Evolutionary conservation across 2,888 invertebrate species (phyloP).

Genomic region (Papilio gigon): DNA sequence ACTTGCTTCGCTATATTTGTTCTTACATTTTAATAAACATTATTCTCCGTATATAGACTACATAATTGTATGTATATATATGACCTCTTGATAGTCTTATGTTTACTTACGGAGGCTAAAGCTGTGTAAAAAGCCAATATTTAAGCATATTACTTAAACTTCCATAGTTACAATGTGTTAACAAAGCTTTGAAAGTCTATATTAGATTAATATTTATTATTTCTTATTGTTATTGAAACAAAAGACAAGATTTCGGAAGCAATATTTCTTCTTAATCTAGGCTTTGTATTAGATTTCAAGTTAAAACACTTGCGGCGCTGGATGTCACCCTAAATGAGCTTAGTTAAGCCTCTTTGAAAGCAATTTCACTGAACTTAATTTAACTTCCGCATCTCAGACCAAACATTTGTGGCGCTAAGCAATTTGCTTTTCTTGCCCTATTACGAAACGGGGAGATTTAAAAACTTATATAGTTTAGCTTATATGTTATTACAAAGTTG

Average conservation of each 20-base stretch:
- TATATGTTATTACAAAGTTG: conserved; percentile 19
- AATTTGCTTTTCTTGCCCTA: conserved; percentile 51
- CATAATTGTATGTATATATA: neutral
- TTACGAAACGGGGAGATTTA: conserved; percentile 37
- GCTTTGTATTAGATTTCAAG: conserved; percentile 32
- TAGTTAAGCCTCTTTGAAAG: conserved; percentile 74
- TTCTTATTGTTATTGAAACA: neutral
- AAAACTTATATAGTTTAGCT: conserved; percentile 40
- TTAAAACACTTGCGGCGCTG: conserved; percentile 55
- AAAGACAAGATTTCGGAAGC: neutral
- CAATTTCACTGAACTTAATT: conserved; percentile 80
- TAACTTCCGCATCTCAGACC: conserved; percentile 77
- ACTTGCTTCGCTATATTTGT: conserved; percentile 9
- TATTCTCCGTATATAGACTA: neutral
- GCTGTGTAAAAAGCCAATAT: too few relatives aligned
- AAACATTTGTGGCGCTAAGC: conserved; percentile 75
- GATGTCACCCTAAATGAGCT: conserved; percentile 71
- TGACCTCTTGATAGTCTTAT: too few relatives aligned
- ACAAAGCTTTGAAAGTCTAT: too few relatives aligned
- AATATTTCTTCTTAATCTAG: conserved; percentile 34
- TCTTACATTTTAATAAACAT: neutral
- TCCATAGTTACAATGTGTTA: too few relatives aligned
- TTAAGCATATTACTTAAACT: too few relatives aligned
- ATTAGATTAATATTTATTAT: neutral
- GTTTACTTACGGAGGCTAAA: too few relatives aligned